Evolutionary conservation across 2,888 invertebrate genomes (phyloP).

Genomic region (Phlogophora meticulosa): DNA sequence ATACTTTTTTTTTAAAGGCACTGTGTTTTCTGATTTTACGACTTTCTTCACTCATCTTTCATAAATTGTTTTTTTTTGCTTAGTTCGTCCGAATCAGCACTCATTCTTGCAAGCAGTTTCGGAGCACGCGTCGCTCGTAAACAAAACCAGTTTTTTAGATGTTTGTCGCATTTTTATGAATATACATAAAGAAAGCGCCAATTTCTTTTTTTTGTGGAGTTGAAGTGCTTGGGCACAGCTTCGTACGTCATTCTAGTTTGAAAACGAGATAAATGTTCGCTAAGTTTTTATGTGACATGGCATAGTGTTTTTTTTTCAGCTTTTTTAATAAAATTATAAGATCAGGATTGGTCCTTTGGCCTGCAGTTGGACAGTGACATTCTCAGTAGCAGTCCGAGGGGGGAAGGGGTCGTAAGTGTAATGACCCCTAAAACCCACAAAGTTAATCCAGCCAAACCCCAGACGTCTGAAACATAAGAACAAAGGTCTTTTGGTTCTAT

Average conservation of each 20-base stretch:
- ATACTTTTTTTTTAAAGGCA: too few species aligned
- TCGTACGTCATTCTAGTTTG: neutral
- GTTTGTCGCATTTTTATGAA: slow-evolving; percentile 43
- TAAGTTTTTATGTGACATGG: neutral
- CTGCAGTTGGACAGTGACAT: too few species aligned
- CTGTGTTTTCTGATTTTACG: neutral
- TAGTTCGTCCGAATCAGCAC: slow-evolving; percentile 5
- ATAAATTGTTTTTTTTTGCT: neutral
- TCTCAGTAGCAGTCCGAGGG: too few species aligned
- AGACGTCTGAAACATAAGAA: too few species aligned
- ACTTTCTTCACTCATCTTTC: slow-evolving; percentile 5
- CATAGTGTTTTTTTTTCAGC: too few species aligned
- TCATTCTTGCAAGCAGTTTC: slow-evolving; percentile 18
- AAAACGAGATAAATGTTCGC: neutral
- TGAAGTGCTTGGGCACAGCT: neutral
- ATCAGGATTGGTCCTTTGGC: too few species aligned
- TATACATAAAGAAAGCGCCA: slow-evolving; percentile 31
- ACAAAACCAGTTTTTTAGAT: slow-evolving; percentile 20
- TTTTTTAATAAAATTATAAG: too few species aligned
- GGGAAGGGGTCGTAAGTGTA: too few species aligned
- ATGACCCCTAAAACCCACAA: too few species aligned
- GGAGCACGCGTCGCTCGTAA: slow-evolving; percentile 49
- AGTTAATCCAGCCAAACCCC: too few species aligned
- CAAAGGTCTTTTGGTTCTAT: too few species aligned
- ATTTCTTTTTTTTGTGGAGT: neutral